Base-by-base conservation (phyloP, 2,888 invertebrate genomes). In the Microctonus hyperodae region DNA sequence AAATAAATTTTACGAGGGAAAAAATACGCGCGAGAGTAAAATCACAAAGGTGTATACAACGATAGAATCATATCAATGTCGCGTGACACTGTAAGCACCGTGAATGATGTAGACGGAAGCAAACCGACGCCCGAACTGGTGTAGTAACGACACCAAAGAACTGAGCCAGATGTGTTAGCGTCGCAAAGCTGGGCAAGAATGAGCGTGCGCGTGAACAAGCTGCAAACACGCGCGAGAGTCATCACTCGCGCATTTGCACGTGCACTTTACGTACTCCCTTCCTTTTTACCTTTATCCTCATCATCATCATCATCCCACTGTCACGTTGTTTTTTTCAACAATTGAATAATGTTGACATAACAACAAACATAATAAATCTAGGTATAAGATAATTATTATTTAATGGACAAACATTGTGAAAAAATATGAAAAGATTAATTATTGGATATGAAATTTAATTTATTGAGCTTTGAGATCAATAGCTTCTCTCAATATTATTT, bases 101-200 rank as follows among this genome's bases (percentile, higher is more conserved):
- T 37, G 28, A 51, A 13, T 56, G 58, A 58, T n/a, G 65, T 25
- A 37, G 44, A 16, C 58, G 25, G 35, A 16, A 58, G 23, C 25
- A 51, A 51, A 65, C 65, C 33, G 22, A 35, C 65, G 51, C 65
- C 58, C 65, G 51, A 65, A 65, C 65, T 65, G 65, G 37, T 37
- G 37, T 25, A 28, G 40, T 50, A 28, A 58, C 20, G 37, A 58
- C 57, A 37, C 64, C 48, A 44, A 55, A 55, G 55, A 40, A 58
- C 50, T 33, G 59, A 51, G 59, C 51, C 59, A 58, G 51, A 58
- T 65, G 59, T 63, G 61, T 31, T 40, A 37, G n/a, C 11, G 13
- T 31, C 20, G 33, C 28, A 33, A 56, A 33, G 33, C 23, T 33
- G 16, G 40, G 58, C 13, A 16, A 16, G 33, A 58, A 58, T 37